Evolutionary conservation across 1,140 invertebrate species (phyloP).

Genomic region (Andrena cerasifolii): DNA sequence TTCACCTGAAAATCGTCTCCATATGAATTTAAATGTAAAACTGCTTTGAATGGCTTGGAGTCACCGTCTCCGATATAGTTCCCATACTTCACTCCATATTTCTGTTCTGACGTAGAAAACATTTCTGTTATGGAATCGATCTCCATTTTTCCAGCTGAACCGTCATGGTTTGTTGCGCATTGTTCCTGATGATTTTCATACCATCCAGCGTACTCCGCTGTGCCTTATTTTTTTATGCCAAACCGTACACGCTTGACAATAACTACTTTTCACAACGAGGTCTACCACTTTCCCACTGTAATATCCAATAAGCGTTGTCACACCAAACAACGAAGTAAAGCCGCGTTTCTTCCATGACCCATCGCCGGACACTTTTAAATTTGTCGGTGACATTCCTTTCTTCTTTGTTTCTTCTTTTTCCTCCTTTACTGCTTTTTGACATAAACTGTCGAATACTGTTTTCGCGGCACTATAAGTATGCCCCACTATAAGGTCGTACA

Average conservation of each 20-base stretch:
- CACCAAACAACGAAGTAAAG: no score
- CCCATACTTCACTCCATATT: conserved; percentile 4
- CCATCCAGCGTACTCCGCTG: background rate
- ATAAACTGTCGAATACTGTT: conserved; percentile 12
- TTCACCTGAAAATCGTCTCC: no score
- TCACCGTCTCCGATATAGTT: no score
- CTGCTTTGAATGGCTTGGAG: background rate
- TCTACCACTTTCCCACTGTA: no score
- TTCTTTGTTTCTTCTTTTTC: no score
- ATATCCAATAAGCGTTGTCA: no score
- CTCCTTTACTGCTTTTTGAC: conserved; percentile 22
- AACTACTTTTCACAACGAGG: background rate
- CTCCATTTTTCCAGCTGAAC: background rate
- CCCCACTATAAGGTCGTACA: background rate
- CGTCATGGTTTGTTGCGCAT: background rate
- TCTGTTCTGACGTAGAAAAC: background rate
- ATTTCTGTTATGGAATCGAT: background rate
- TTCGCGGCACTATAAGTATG: conserved; percentile 16
- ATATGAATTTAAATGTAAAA: no score
- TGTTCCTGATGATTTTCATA: background rate
- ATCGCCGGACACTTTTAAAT: conserved; percentile 22
- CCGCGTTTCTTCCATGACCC: background rate
- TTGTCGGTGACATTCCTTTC: background rate
- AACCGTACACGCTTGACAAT: conserved; percentile 6
- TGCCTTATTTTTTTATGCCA: background rate